Evolutionary conservation across 1,140 invertebrate species (phyloP).

Genomic region (Wasmannia auropunctata): DNA sequence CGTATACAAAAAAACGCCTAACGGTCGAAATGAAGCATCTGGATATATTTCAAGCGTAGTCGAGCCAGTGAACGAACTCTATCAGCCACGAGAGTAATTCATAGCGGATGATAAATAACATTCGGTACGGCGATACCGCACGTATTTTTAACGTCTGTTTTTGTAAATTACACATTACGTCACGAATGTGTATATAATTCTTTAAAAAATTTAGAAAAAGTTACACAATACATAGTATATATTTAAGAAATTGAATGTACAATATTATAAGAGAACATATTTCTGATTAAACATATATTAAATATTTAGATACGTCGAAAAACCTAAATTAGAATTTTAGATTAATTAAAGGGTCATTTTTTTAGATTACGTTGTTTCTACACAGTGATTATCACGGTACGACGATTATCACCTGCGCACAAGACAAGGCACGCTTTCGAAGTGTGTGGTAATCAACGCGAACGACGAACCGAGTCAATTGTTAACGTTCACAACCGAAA

Average conservation of each 20-base stretch:
- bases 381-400: neutral
- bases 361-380: neutral
- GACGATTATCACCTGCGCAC: neutral
- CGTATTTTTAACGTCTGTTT: neutral
- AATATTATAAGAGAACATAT: neutral
- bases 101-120: conserved; percentile 2
- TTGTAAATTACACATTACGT: neutral
- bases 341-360: neutral
- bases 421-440: neutral
- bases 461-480: conserved; percentile 58
- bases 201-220: neutral
- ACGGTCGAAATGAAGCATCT: conserved; percentile 55
- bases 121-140: neutral
- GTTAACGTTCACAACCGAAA: conserved; percentile 68
- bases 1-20: conserved; percentile 50
- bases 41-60: conserved; percentile 31
- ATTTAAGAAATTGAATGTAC: neutral
- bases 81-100: conserved; percentile 1
- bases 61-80: conserved; percentile 3
- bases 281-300: neutral
- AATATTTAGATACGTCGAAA: neutral
- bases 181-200: neutral
- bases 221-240: neutral
- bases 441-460: conserved; percentile 9
- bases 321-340: neutral